Evolutionary conservation across 2,797 vertebrate species (phyloP).

Genomic region (Diceros bicornis): DNA sequence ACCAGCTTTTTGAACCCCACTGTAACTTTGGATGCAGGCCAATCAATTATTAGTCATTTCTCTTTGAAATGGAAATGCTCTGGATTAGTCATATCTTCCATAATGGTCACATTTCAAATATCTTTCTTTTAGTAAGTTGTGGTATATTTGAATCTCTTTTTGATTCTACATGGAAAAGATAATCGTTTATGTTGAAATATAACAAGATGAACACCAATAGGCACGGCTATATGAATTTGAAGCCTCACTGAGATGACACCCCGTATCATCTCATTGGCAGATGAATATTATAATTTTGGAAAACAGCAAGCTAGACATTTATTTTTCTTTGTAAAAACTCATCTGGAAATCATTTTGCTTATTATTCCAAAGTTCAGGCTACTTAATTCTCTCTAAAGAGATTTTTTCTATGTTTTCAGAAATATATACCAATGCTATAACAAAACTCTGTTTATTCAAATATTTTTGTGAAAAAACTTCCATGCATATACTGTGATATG

Average conservation of each 20-base stretch:
- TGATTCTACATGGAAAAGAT: neutral
- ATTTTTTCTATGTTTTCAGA: neutral
- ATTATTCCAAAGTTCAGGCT: neutral
- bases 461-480: neutral
- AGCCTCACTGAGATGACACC: neutral
- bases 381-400: neutral
- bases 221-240: neutral
- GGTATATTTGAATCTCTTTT: conserved; percentile 60
- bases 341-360: conserved; percentile 55
- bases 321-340: neutral
- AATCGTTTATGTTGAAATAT: neutral
- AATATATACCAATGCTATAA: neutral
- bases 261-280: conserved; percentile 56
- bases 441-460: neutral
- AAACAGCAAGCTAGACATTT: neutral
- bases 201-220: neutral
- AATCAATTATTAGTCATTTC: conserved; percentile 92
- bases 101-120: conserved; percentile 79
- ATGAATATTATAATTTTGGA: conserved; percentile 1
- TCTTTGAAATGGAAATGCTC: conserved; percentile 92
- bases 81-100: conserved; percentile 88
- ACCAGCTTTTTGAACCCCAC: conserved; percentile 91
- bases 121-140: conserved; percentile 53
- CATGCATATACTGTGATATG: neutral
- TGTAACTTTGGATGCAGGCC: conserved; percentile 91